These are phyloP conservation scores for Ametastegia equiseti DNA, from an alignment of 2,888 invertebrate species.

Conservation along the genomic window DNA sequence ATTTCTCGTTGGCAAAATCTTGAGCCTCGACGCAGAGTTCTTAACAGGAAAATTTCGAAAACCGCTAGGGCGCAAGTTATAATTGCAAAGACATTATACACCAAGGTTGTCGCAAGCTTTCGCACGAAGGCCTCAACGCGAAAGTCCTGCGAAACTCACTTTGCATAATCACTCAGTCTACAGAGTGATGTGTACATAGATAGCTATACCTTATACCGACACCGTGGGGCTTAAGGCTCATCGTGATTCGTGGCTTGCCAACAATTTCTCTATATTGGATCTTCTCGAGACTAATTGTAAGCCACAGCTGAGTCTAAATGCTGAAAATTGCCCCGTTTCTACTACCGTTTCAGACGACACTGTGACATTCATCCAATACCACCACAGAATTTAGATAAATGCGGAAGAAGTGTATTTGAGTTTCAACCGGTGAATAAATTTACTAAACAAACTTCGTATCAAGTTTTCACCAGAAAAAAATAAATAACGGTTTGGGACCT, in stretches of 20 bases:
- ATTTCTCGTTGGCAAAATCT: too few relatives aligned
- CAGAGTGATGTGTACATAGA: background rate
- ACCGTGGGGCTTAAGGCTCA: background rate
- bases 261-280: slow-evolving; percentile 10
- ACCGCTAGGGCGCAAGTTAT: background rate
- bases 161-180: slow-evolving; percentile 14
- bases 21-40: background rate
- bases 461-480: too few relatives aligned
- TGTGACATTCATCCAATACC: background rate
- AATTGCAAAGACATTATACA: background rate
- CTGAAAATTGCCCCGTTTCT: slow-evolving; percentile 1
- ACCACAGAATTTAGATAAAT: background rate
- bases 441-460: too few relatives aligned
- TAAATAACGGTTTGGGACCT: too few relatives aligned
- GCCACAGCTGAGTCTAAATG: background rate
- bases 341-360: too few relatives aligned
- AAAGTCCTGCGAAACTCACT: slow-evolving; percentile 1
- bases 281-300: slow-evolving; percentile 12
- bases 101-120: too few relatives aligned
- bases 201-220: background rate
- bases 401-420: background rate
- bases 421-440: background rate
- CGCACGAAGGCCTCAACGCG: background rate
- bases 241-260: slow-evolving; percentile 20
- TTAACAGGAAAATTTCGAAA: background rate